phyloP scores from a whole-genome alignment of 2,113 vertebrate genomes.

The Trogon melanurus region DNA sequence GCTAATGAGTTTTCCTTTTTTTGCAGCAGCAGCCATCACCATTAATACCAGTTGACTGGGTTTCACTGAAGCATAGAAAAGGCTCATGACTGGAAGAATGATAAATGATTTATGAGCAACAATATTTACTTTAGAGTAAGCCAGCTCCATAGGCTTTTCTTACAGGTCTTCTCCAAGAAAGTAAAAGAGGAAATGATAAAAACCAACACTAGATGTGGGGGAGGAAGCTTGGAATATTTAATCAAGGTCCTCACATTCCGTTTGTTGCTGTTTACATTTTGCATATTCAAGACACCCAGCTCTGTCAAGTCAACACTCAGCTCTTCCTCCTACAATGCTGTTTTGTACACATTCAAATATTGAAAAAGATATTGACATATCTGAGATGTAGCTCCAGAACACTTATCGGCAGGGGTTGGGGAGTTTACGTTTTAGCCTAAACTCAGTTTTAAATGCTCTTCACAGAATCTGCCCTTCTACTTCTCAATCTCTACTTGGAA shows the following conservation, averaged over 20 bases:
- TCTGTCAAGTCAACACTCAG: slow-evolving; percentile 7
- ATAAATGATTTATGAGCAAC: slow-evolving; percentile 69
- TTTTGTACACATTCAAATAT: background rate
- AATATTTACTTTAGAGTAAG: slow-evolving; percentile 57
- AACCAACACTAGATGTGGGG: slow-evolving; percentile 28
- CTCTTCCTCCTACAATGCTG: slow-evolving; percentile 5
- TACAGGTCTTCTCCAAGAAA: slow-evolving; percentile 26
- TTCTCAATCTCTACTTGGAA: background rate
- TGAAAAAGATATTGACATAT: background rate
- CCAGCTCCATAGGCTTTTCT: slow-evolving; percentile 35
- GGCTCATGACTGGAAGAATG: slow-evolving; percentile 59
- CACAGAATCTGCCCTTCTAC: background rate
- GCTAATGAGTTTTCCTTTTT: slow-evolving; percentile 46
- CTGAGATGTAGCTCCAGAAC: background rate
- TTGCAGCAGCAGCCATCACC: slow-evolving; percentile 42
- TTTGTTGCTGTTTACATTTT: slow-evolving; percentile 34
- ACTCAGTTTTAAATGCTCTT: background rate
- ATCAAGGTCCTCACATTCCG: slow-evolving; percentile 15
- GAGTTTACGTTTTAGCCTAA: background rate
- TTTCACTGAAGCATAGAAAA: slow-evolving; percentile 64
- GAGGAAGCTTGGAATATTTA: slow-evolving; percentile 43
- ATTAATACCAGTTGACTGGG: slow-evolving; percentile 66
- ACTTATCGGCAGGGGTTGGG: background rate
- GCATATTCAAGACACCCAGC: background rate
- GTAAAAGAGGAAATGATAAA: slow-evolving; percentile 10